Percentiles rank a stretch among this genome's conserved stretches.
These are phyloP conservation scores for Tragelaphus strepsiceros DNA, from an alignment of 2,113 vertebrate species.

Conservation along the genomic window DNA sequence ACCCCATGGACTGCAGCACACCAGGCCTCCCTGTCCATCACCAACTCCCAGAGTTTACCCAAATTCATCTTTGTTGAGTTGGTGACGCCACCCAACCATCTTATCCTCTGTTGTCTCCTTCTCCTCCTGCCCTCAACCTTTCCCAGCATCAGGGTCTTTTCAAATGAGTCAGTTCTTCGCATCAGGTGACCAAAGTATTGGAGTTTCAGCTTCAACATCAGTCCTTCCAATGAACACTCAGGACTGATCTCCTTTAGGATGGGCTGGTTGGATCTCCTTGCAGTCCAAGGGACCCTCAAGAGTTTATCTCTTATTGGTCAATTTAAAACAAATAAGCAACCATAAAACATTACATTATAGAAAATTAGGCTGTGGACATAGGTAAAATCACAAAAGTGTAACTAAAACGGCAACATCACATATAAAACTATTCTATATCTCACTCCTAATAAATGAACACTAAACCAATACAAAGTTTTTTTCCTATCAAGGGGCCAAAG, in stretches of 20 bases:
- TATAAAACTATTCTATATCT: background rate
- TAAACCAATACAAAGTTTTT: background rate
- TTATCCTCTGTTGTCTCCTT: background rate
- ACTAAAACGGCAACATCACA: background rate
- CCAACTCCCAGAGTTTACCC: background rate
- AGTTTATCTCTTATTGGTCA: background rate
- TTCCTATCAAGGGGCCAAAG: background rate
- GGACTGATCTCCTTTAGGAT: background rate
- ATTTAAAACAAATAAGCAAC: background rate
- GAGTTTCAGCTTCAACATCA: background rate
- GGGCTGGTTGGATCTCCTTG: background rate
- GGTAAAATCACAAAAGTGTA: background rate
- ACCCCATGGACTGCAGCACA: accelerated
- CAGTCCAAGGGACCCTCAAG: background rate
- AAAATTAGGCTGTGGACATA: background rate
- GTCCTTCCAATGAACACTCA: background rate
- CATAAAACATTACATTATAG: background rate
- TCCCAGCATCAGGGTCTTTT: background rate
- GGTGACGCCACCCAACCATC: background rate
- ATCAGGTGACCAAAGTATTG: background rate
- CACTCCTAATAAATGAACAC: background rate
- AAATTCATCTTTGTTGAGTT: background rate
- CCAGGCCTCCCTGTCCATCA: background rate
- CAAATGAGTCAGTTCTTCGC: background rate
- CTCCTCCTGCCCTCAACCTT: background rate